Evolutionary conservation across 2,888 invertebrate genomes (phyloP).

Genomic region (Homarus gammarus): DNA sequence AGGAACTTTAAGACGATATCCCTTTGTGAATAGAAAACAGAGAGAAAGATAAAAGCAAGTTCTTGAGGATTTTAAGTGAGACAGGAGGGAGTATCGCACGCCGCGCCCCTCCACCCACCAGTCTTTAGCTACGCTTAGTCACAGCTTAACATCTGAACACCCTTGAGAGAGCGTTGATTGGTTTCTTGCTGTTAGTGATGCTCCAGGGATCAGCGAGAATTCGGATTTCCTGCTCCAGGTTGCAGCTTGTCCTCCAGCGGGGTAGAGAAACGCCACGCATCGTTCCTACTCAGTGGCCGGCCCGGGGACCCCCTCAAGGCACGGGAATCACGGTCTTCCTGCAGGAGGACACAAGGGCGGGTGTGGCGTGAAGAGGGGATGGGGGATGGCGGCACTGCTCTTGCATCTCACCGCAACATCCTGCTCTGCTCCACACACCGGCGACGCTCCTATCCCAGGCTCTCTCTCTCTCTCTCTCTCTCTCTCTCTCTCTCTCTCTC

Average conservation of each 20-base stretch:
- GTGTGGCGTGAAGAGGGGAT: background rate
- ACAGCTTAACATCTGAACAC: background rate
- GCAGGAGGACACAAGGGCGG: too few species aligned
- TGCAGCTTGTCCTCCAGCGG: slow-evolving; percentile 7
- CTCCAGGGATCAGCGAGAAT: slow-evolving; percentile 15
- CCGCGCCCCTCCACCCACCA: too few species aligned
- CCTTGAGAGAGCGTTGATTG: slow-evolving; percentile 9
- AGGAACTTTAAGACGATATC: too few species aligned
- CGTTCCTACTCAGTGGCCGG: too few species aligned
- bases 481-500: background rate
- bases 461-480: background rate
- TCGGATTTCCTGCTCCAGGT: slow-evolving; percentile 7
- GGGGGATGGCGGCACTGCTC: background rate
- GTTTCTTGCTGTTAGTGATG: background rate
- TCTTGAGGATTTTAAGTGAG: too few species aligned
- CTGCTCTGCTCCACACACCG: slow-evolving; percentile 15
- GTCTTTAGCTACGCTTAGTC: too few species aligned
- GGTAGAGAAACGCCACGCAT: background rate
- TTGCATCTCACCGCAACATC: slow-evolving; percentile 35
- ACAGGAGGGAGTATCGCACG: background rate
- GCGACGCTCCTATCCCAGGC: background rate
- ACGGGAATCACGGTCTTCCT: too few species aligned
- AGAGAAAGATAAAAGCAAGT: too few species aligned
- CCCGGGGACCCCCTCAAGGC: too few species aligned
- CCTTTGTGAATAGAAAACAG: too few species aligned